Evolutionary conservation across 2,888 invertebrate species (phyloP).

Genomic region (Griposia aprilina): DNA sequence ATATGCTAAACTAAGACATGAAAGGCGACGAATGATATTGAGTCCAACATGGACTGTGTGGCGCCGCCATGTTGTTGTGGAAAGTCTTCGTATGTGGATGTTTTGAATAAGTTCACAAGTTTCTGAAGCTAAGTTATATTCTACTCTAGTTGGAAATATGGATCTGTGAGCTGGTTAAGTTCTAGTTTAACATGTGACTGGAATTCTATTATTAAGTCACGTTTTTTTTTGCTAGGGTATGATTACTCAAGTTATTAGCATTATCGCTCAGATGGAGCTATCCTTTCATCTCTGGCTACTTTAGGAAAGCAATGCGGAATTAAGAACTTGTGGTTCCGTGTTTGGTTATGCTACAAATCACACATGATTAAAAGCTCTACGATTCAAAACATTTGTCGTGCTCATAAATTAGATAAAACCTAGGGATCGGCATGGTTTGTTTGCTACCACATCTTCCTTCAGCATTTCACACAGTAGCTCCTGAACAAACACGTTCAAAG

Average conservation of each 20-base stretch:
- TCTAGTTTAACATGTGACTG: conserved; percentile 7
- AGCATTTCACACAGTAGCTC: conserved; percentile 26
- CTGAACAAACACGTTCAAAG: conserved; percentile 47
- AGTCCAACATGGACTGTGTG: conserved; percentile 30
- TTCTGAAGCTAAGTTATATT: conserved; percentile 14
- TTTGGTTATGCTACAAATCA: conserved; percentile 20
- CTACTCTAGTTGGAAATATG: neutral
- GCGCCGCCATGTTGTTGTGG: conserved; percentile 35
- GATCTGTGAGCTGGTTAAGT: neutral
- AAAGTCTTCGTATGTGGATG: conserved; percentile 10
- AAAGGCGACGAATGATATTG: conserved; percentile 33
- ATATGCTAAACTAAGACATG: conserved; percentile 49
- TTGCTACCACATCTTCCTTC: conserved; percentile 28
- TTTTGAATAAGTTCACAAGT: conserved; percentile 12
- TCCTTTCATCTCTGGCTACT: neutral
- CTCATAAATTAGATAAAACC: conserved; percentile 37
- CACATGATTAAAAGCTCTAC: conserved; percentile 2
- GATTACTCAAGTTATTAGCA: neutral
- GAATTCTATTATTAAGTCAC: neutral
- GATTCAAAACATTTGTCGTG: conserved; percentile 16
- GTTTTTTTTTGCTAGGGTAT: neutral
- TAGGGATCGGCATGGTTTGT: conserved; percentile 39
- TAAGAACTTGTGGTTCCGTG: neutral
- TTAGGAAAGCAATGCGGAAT: conserved; percentile 1
- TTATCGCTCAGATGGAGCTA: neutral